Conservation (phyloP, 2,113 vertebrate genomes). For the Rafetus swinhoei region DNA sequence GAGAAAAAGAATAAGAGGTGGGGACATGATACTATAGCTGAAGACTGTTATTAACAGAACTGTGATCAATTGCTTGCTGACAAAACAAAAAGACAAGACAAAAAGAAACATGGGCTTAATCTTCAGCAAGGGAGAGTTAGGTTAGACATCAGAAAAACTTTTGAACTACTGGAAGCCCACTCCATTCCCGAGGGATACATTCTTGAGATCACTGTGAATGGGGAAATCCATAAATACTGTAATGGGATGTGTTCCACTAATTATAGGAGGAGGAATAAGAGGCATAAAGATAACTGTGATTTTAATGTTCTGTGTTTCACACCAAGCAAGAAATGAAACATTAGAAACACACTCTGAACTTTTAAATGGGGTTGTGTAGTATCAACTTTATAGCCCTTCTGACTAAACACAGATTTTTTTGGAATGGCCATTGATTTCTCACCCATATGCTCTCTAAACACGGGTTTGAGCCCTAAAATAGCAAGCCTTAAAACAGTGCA, state of each 20-base stretch:
- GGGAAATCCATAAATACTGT: no score
- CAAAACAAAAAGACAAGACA: neutral
- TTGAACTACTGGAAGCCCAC: no score
- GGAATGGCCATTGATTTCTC: neutral
- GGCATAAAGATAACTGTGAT: rapidly evolving
- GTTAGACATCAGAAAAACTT: no score
- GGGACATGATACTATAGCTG: no score
- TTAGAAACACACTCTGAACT: rapidly evolving
- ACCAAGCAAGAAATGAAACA: rapidly evolving
- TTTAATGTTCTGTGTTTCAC: rapidly evolving
- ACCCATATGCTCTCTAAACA: neutral
- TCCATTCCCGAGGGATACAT: no score
- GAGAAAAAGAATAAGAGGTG: neutral
- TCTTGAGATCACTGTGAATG: no score
- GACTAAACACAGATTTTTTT: neutral
- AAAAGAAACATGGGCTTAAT: no score
- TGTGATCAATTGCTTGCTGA: neutral
- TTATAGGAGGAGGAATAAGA: rapidly evolving
- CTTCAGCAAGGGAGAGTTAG: no score
- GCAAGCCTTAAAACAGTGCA: rapidly evolving
- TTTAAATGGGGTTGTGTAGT: rapidly evolving
- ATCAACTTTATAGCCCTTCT: neutral
- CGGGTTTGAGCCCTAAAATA: neutral
- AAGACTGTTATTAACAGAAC: neutral
- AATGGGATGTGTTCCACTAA: no score